phyloP scores from a whole-genome alignment of 1,140 invertebrate species.

The Microplitis demolitor region DNA sequence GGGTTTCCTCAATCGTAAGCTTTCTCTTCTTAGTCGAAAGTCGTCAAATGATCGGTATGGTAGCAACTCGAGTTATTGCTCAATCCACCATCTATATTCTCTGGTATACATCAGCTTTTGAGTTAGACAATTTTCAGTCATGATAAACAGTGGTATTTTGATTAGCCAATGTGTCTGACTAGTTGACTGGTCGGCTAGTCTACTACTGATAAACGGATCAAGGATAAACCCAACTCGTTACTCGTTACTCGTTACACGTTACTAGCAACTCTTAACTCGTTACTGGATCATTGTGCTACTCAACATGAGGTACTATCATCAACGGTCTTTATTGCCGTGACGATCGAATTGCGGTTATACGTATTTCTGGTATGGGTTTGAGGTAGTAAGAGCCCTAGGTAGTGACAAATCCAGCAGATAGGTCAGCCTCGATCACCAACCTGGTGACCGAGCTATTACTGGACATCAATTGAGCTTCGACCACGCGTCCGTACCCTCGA shows the following conservation, averaged over 20 bases:
- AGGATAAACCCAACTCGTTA: too few relatives aligned
- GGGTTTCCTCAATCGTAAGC: background rate
- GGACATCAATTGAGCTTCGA: conserved; percentile 24
- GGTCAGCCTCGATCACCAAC: conserved; percentile 4
- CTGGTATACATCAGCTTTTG: background rate
- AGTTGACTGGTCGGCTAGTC: too few relatives aligned
- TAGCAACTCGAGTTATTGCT: conserved; percentile 3
- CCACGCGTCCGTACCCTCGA: background rate
- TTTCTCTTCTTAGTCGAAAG: background rate
- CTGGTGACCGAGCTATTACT: conserved; percentile 23
- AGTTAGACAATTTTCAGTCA: background rate
- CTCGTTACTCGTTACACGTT: too few relatives aligned
- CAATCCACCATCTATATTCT: background rate
- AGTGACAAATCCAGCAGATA: background rate
- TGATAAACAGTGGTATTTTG: too few relatives aligned
- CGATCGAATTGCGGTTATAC: background rate
- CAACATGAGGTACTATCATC: background rate
- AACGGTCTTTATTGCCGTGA: background rate
- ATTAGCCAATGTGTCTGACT: too few relatives aligned
- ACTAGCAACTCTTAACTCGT: background rate
- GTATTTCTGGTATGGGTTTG: background rate
- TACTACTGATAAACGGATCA: too few relatives aligned
- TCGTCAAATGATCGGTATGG: conserved; percentile 8
- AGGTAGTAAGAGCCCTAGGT: background rate
- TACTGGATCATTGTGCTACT: background rate